Evolutionary conservation across 2,888 invertebrate genomes (phyloP).

Genomic region (Macrosoma leucophasiata): DNA sequence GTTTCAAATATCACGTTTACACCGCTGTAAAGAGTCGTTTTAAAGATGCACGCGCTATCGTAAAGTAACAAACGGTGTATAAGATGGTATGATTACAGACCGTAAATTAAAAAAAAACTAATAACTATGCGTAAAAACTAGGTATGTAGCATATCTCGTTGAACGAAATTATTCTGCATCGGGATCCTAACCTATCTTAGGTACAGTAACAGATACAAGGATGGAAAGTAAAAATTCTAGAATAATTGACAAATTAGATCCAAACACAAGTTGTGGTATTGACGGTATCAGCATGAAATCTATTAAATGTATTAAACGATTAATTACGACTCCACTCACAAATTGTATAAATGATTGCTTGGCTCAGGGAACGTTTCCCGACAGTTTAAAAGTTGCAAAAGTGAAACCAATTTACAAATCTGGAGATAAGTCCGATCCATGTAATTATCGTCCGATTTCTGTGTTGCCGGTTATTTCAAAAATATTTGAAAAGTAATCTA

Average conservation of each 20-base stretch:
- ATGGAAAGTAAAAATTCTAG: too few species aligned
- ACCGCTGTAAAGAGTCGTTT: too few species aligned
- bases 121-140: too few species aligned
- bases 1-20: too few species aligned
- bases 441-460: conserved; percentile 18
- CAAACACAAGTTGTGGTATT: conserved; percentile 14
- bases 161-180: too few species aligned
- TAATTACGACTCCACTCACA: conserved; percentile 5
- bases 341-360: conserved; percentile 17
- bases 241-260: conserved; percentile 13
- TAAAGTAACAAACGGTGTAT: too few species aligned
- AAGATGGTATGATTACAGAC: too few species aligned
- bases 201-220: too few species aligned
- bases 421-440: conserved; percentile 10
- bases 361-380: conserved; percentile 13
- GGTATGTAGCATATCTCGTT: too few species aligned
- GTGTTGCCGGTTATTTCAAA: conserved; percentile 14
- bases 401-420: conserved; percentile 18
- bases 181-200: too few species aligned
- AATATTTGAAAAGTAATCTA: conserved; percentile 17
- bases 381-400: conserved; percentile 17
- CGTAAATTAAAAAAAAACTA: too few species aligned
- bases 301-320: conserved; percentile 36
- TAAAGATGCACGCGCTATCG: too few species aligned
- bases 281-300: conserved; percentile 16